These are phyloP conservation scores for Drosophila saltans DNA, from an alignment of 1,140 invertebrate species.

Conservation along the genomic window DNA sequence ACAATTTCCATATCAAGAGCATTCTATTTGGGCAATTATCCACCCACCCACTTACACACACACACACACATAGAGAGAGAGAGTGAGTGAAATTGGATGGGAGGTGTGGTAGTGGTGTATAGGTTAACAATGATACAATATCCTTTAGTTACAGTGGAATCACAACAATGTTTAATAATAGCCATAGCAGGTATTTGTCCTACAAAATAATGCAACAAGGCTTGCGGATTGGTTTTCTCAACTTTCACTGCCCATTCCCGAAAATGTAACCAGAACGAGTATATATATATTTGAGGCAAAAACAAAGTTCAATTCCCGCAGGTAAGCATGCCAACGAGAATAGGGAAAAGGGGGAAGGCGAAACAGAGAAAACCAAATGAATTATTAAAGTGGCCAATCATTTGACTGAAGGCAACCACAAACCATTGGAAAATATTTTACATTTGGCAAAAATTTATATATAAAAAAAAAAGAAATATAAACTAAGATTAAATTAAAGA, in stretches of 20 bases:
- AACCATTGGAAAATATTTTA: too few species aligned
- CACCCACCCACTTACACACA: not conserved
- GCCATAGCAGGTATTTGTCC: not conserved
- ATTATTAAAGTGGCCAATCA: slow-evolving; percentile 4
- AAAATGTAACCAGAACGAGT: not conserved
- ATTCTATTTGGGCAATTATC: slow-evolving; percentile 14
- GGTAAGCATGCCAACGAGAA: too few species aligned
- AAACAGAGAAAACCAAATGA: not conserved
- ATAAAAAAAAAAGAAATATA: too few species aligned
- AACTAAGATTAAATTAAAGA: too few species aligned
- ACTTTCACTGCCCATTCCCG: not conserved
- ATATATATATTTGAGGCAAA: not conserved
- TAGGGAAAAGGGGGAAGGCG: not conserved
- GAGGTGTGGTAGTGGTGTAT: too few species aligned
- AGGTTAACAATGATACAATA: not conserved
- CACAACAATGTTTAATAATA: not conserved
- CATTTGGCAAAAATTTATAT: too few species aligned
- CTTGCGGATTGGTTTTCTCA: not conserved
- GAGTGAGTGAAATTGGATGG: not conserved
- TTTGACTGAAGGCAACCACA: too few species aligned
- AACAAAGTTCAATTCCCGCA: not conserved
- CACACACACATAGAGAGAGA: not conserved
- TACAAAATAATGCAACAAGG: not conserved
- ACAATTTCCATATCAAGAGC: slow-evolving; percentile 11
- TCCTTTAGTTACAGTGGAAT: not conserved